Base-by-base conservation (phyloP, 30 jellyfish, hydroid and myxozoan genomes). In the Turritopsis dohrnii region DNA sequence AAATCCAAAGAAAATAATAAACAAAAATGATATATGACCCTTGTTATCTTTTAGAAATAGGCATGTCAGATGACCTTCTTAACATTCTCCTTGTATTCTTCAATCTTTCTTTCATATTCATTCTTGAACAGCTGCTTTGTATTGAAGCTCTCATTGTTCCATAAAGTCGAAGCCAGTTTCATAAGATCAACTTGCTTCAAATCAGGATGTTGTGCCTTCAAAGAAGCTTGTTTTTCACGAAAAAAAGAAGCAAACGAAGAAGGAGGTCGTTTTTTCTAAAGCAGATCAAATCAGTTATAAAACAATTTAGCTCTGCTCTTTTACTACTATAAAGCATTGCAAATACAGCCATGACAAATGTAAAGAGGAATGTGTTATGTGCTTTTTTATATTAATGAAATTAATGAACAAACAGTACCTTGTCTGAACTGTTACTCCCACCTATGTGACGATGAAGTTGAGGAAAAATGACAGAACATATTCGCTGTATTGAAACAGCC, bases 241-340 rank as follows among this genome's bases (percentile, higher is more conserved):
- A 23, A 74, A 74, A 74, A 74, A 20, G 65, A 74, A 23, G 83
- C 83, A 1, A 74, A 74, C 0, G 83, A 18, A 74, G 83, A 74
- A 16, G 83, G 65, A 13, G 83, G 83, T 21, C 83, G 53, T 29
- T 74, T 74, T 26, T 23, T 29, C 83, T 74, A 29, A 23, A 74
- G 24, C 13, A 74, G 21, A 74, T 13, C 18, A 41, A 26, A 74
- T 13, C 26, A 23, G 23, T n/a, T n/a, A n/a, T n/a, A 74, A 74
- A 74, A 74, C 83, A 23, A 29, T 16, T 23, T 23, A 74, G 65
- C 29, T 3, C 17, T 66, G 17, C 5, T 3, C 60, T 41, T 3
- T 13, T 3, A 41, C 5, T 41, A 13, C 60, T 41, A 3, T 41
- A 41, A 41, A n/a, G n/a, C 60, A 41, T 41, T 41, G 5, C 13